Evolutionary conservation across 2,888 invertebrate genomes (phyloP).

Genomic region (Diarsia mendica): DNA sequence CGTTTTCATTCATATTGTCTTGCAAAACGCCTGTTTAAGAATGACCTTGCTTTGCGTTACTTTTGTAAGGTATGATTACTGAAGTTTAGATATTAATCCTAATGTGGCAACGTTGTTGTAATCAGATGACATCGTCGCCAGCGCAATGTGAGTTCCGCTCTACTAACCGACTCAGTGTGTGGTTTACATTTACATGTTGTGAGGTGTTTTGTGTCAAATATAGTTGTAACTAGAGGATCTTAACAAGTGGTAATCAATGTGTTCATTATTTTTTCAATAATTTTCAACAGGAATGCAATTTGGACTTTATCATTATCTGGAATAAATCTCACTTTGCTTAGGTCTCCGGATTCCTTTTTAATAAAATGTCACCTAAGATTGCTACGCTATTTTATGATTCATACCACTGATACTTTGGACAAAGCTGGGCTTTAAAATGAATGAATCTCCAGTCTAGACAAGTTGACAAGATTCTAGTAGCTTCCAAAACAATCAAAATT

Average conservation of each 20-base stretch:
- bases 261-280: neutral
- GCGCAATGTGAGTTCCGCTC: constrained; percentile 81
- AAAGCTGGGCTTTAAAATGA: neutral
- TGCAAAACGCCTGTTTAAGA: constrained; percentile 68
- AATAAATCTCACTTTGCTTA: neutral
- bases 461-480: too few relatives aligned
- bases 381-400: neutral
- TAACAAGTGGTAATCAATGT: neutral
- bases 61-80: constrained; percentile 78
- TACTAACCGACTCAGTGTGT: constrained; percentile 74
- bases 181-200: constrained; percentile 65
- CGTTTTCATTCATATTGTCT: constrained; percentile 66
- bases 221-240: constrained; percentile 14
- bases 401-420: too few relatives aligned
- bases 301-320: too few relatives aligned
- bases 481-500: neutral
- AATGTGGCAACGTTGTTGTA: constrained; percentile 77
- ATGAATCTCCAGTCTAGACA: too few relatives aligned
- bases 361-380: neutral
- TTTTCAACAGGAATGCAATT: too few relatives aligned
- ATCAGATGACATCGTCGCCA: constrained; percentile 76
- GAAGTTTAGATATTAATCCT: constrained; percentile 85
- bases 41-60: constrained; percentile 79
- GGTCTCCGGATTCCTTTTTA: neutral
- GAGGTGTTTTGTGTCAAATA: constrained; percentile 50